A percentile compares a stretch with the other conserved stretches of the same genome.
Evolutionary conservation across 2,113 vertebrate genomes (phyloP).

Genomic region (Callorhinus ursinus): DNA sequence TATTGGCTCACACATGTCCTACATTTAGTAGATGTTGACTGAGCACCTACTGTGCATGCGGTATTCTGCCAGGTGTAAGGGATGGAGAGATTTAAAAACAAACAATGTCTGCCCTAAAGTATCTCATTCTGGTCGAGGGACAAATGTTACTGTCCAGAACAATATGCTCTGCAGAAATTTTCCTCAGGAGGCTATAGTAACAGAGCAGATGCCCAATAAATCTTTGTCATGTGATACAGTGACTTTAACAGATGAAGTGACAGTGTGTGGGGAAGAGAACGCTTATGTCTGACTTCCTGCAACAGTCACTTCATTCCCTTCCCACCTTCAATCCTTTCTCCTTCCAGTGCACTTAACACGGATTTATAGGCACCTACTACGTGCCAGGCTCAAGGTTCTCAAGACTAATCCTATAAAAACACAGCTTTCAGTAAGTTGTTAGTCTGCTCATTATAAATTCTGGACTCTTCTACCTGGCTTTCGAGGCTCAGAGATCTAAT

Average conservation of each 20-base stretch:
- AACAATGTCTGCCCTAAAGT: not conserved
- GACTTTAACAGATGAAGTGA: not conserved
- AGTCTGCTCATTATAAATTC: not conserved
- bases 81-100: not conserved
- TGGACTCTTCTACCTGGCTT: not conserved
- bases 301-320: not conserved
- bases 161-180: not conserved
- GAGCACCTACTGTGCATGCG: not conserved
- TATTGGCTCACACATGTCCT: not conserved
- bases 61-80: not conserved
- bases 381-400: not conserved
- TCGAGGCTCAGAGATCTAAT: not conserved
- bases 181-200: not conserved
- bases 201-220: not conserved
- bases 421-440: not conserved
- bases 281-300: not conserved
- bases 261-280: not conserved
- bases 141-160: not conserved
- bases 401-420: constrained; percentile 5
- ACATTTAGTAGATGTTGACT: not conserved
- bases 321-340: not conserved
- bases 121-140: not conserved
- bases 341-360: not conserved
- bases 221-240: not conserved
- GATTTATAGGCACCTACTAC: not conserved